Base-by-base conservation (phyloP, 2,797 vertebrate genomes). In the Sebastes reedi region DNA sequence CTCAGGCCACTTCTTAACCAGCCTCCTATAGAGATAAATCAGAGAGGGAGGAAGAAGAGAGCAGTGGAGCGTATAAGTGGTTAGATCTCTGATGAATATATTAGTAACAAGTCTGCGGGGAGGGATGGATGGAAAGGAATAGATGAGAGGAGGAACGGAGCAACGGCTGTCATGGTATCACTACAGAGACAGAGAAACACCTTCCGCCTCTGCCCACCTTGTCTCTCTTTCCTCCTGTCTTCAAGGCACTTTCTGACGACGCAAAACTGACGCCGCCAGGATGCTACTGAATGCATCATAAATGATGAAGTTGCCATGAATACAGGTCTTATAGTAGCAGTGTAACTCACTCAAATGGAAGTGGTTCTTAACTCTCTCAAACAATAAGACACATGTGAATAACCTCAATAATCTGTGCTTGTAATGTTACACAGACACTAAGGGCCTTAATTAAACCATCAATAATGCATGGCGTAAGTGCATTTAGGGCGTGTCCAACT, bases 41-140 rank as follows among this genome's bases (percentile, higher is more conserved):
- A 62, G 24, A 73, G 10, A 64, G 22, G 14, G 2, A 34, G 52
- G 36, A 46, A 46, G 56, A 68, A 77, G 11, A 70, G 14, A 68
- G 64, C 66, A 88, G 39, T 16, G 1, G 27, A 77, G 75, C 77
- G 62, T 82, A 68, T 55, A 80, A 84, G 67, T 60, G 73, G 75
- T 80, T 72, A 73, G 82, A 82, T 58, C 87, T 77, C 84, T 75
- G 46, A 80, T 84, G 86, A 83, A 86, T 77, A 86, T 66, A 90
- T 89, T 65, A 75, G 77, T 65, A 69, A 68, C 69, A 77, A 32
- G 79, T 85, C 84, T 77, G 46, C 69, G 61, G 87, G 87, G 87
- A 91, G 9, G 66, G 68, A 27, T 36, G 69, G 29, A 66, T 65
- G 74, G 64, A 86, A 68, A 67, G 14, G 70, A 77, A 24, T 0